Conservation (phyloP, 2,888 invertebrate genomes). For the Lathronympha strigana region DNA sequence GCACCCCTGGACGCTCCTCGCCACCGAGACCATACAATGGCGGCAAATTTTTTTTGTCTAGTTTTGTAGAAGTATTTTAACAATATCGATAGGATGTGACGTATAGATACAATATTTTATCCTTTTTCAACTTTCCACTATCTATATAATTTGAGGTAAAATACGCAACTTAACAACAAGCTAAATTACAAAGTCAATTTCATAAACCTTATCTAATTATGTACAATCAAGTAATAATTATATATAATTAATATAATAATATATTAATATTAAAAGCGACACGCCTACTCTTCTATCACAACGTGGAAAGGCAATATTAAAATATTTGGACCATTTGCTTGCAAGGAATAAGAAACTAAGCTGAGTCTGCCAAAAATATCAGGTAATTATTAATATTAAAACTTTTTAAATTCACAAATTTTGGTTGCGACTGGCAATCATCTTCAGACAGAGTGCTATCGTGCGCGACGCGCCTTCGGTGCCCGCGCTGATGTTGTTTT, state of each 20-base stretch:
- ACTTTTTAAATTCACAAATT: too few species aligned
- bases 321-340: constrained; percentile 79
- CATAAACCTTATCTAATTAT: constrained; percentile 43
- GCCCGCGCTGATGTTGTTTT: too few species aligned
- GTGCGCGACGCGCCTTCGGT: too few species aligned
- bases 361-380: constrained; percentile 20
- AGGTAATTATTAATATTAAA: not conserved
- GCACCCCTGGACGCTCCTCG: too few species aligned
- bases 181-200: constrained; percentile 37
- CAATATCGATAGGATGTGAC: too few species aligned
- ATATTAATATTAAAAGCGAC: constrained; percentile 57
- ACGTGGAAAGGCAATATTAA: constrained; percentile 78
- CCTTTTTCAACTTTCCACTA: constrained; percentile 10
- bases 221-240: constrained; percentile 46
- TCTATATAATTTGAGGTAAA: not conserved
- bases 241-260: constrained; percentile 32
- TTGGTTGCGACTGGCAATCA: too few species aligned
- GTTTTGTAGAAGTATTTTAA: too few species aligned
- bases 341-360: constrained; percentile 57
- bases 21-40: too few species aligned
- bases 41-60: too few species aligned
- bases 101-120: not conserved
- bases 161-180: constrained; percentile 25
- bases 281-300: constrained; percentile 73
- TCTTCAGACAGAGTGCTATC: too few species aligned